These are phyloP conservation scores for Gryllus longicercus DNA, from an alignment of 2,888 invertebrate genomes.

Conservation along the genomic window DNA sequence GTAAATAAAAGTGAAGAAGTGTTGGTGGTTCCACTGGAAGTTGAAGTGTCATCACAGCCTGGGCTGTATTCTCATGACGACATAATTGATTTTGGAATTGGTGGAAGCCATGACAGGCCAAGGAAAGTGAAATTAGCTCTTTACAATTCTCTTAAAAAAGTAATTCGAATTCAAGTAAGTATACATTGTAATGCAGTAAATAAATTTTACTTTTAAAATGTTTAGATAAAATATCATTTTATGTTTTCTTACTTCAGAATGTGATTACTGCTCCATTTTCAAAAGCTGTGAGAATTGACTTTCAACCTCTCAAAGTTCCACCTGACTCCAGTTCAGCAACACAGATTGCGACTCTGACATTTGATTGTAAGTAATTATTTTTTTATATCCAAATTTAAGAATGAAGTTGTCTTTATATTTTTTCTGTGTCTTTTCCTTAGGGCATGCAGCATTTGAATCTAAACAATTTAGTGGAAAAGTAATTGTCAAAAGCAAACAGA, in stretches of 20 bases:
- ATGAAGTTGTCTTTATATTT: neutral
- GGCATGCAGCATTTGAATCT: slow-evolving; percentile 55
- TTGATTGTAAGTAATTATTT: slow-evolving; percentile 60
- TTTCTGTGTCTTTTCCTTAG: slow-evolving; percentile 42
- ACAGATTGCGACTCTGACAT: slow-evolving; percentile 63
- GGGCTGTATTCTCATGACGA: slow-evolving; percentile 76
- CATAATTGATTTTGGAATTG: slow-evolving; percentile 76
- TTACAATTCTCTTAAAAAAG: slow-evolving; percentile 64
- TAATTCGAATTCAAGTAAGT: slow-evolving; percentile 63
- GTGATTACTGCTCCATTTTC: slow-evolving; percentile 59
- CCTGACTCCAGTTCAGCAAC: slow-evolving; percentile 60
- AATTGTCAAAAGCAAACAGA: slow-evolving; percentile 52
- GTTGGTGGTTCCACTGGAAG: slow-evolving; percentile 78
- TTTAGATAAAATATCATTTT: neutral
- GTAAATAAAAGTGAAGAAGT: slow-evolving; percentile 64
- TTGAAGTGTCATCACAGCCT: slow-evolving; percentile 67
- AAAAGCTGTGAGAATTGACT: slow-evolving; percentile 64
- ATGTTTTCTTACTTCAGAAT: slow-evolving; percentile 46
- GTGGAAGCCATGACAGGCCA: slow-evolving; percentile 67
- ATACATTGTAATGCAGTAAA: slow-evolving; percentile 20
- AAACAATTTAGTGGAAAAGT: slow-evolving; percentile 58
- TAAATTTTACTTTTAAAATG: slow-evolving; percentile 26
- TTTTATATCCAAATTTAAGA: neutral
- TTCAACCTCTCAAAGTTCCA: slow-evolving; percentile 61
- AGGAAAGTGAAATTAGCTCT: slow-evolving; percentile 61